These are phyloP conservation scores for Luehdorfia chinensis DNA, from an alignment of 1,140 invertebrate species.

Conservation along the genomic window DNA sequence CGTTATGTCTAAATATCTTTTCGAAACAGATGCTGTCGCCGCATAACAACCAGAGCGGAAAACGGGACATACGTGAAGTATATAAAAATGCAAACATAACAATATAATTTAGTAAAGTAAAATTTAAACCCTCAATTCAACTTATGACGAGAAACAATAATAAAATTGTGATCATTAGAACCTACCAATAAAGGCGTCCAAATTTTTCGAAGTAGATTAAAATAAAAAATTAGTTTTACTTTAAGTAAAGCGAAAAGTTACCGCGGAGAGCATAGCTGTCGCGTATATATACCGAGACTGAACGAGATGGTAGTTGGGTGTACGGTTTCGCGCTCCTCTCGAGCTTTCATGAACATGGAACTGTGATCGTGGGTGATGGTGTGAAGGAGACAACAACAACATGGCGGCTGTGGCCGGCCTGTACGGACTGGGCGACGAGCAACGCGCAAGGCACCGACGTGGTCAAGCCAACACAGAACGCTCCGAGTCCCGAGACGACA, in stretches of 20 bases:
- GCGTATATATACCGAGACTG: slow-evolving; percentile 25
- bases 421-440: slow-evolving; percentile 66
- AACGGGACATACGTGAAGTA: slow-evolving; percentile 22
- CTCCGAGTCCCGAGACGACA: slow-evolving; percentile 69
- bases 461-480: slow-evolving; percentile 63
- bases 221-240: slow-evolving; percentile 23
- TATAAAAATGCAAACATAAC: slow-evolving; percentile 31
- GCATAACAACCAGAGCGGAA: slow-evolving; percentile 19
- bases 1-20: too few species aligned
- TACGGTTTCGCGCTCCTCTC: slow-evolving; percentile 1
- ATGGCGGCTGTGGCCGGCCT: slow-evolving; percentile 69
- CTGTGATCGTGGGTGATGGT: slow-evolving; percentile 28
- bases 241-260: slow-evolving; percentile 23
- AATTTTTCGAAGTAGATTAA: slow-evolving; percentile 60
- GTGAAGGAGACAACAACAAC: slow-evolving; percentile 26
- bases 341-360: slow-evolving; percentile 16
- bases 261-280: slow-evolving; percentile 30
- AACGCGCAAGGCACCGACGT: slow-evolving; percentile 62
- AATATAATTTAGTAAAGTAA: slow-evolving; percentile 27
- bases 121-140: slow-evolving; percentile 33
- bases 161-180: slow-evolving; percentile 67
- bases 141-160: slow-evolving; percentile 73
- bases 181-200: slow-evolving; percentile 69
- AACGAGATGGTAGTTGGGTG: slow-evolving; percentile 16
- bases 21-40: slow-evolving; percentile 29